Base-by-base conservation (phyloP, 2,797 vertebrate genomes). In the Cynopterus sphinx region DNA sequence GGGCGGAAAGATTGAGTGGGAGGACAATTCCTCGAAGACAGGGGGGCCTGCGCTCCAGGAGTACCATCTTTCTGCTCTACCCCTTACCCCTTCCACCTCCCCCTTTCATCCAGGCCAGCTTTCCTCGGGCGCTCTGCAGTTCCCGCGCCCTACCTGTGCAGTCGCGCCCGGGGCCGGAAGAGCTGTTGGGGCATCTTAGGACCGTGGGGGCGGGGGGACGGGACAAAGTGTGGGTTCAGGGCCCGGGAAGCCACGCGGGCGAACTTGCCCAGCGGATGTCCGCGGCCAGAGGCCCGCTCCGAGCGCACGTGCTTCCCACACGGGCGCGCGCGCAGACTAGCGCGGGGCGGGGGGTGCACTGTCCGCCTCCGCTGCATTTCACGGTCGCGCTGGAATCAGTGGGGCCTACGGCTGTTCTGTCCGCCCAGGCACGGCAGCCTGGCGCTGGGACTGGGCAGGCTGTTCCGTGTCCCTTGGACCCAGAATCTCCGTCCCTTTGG, bases 1-100 rank as follows among this genome's bases (percentile, higher is more conserved):
- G 82, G 74, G 74, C 16, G 73, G 28, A 77, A 95, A 81, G 97
- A 73, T n/a, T 10, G 73, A 75, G 86, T 43, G 71, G 26, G 89
- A 49, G 59, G 90, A 53, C 88, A 63, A 31, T 59, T 36, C 11
- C 92, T 59, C 4, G 17, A 21, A 88, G 63, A 71, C 5, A 33
- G 65, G 94, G 70, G 21, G n/a, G 39, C n/a, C 85, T 46, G 87
- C 9, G 94, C 82, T 70, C 59, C 0, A 9, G 26, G 61, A 87
- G 68, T 9, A 21, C 46, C 73, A 19, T 28, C 74, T 12, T 68
- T 75, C 91, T 79, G 53, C 36, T 55, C 73, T 31, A 1, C 12
- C 26, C 67, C n/a, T 13, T 6, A 0, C 9, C 41, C 5, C 31
- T 55, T 4, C 17, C 13, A n/a, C 16, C 65, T 16, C 5, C 9